Base-by-base conservation (phyloP, 2,888 invertebrate species). In the Phengaris alcon region DNA sequence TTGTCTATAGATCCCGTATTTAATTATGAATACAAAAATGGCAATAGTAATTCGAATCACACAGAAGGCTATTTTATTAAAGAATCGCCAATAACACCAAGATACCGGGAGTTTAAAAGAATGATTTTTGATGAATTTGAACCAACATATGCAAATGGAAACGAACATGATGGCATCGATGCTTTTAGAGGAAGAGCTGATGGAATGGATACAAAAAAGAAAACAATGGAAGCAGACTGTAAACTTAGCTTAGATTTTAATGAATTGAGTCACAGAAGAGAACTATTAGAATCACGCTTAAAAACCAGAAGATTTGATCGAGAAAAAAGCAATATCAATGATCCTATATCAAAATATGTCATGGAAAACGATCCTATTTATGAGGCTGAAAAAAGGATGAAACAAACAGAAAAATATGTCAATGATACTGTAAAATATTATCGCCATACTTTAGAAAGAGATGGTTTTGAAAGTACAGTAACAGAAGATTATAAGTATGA, bases 271-370 rank as follows among this genome's bases (percentile, higher is more conserved):
- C 95, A 96, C 52, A 91, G 97, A 74, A 93, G 97, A 15, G 96
- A 97, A 78, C 94, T 96, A 59, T 90, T 97, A 15, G 97, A 97
- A 85, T 97, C 97, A 0, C 94, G 97, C 77, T 94, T 97, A 73
- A 95, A 96, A 76, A 95, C 95, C 52, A 93, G 96, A 72, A 91
- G 91, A 79, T 84, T 87, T 76, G 93, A 91, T 75, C 85, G 92
- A 3, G 91, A 90, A 76, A 87, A 84, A 79, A 81, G 84, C 22
- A 86, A 85, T 78, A 81, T 87, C n/a, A 90, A 87, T 75, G 90
- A 91, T 79, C 88, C 93, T 0, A 84, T 94, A 81, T 81, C 94
- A 78, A 82, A 93, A 84, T 89, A 91, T 83, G 81, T 93, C 76
- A 80, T 85, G 81, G 90, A 95, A 85, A 90, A 94, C 80, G 91